These are phyloP conservation scores for Synergus japonicus DNA, from an alignment of 2,888 invertebrate genomes.

Conservation along the genomic window DNA sequence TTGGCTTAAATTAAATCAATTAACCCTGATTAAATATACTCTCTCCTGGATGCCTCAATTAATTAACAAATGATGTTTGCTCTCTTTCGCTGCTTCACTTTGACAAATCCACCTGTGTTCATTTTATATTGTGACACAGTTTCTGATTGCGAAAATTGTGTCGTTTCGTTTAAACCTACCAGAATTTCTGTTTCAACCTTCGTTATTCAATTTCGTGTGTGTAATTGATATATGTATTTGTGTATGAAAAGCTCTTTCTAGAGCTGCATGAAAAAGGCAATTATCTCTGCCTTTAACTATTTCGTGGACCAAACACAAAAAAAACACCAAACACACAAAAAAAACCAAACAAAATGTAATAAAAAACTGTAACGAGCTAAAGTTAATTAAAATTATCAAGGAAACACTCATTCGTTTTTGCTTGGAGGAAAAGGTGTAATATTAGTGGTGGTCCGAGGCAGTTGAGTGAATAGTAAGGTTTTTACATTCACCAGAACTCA, in stretches of 20 bases:
- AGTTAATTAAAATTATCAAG: background rate
- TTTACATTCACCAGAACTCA: background rate
- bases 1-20: background rate
- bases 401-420: background rate
- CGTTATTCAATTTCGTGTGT: background rate
- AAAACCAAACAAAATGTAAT: background rate
- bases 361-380: background rate
- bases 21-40: conserved; percentile 1
- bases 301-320: background rate
- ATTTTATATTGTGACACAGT: conserved; percentile 2
- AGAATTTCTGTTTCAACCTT: background rate
- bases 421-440: background rate
- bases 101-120: background rate
- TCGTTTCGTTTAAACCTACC: background rate
- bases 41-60: background rate
- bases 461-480: background rate
- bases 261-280: background rate
- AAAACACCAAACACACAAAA: background rate
- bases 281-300: background rate
- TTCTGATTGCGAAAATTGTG: background rate
- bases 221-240: background rate
- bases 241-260: background rate
- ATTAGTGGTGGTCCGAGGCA: background rate
- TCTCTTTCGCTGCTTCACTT: background rate
- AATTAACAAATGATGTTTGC: conserved; percentile 3